Conservation (phyloP, 37 sponge, comb jelly and placozoan species). For the Sycon ciliatum region DNA sequence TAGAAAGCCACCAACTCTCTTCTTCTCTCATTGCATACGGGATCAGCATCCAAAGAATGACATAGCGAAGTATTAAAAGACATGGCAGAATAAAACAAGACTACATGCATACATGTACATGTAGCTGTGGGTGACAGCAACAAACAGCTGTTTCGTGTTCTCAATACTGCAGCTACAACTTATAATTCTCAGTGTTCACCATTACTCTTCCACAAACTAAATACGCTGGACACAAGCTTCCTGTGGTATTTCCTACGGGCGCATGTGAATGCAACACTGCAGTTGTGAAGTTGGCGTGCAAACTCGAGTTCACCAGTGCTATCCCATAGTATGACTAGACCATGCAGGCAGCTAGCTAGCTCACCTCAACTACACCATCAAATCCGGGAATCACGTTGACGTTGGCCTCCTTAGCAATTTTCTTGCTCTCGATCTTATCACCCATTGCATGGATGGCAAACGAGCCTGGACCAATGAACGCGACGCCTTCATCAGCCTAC, state of each 20-base stretch:
- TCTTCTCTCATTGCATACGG: too few species aligned
- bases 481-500: slow-evolving; percentile 47
- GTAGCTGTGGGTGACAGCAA: background rate
- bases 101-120: background rate
- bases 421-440: slow-evolving; percentile 89
- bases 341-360: background rate
- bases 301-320: too few species aligned
- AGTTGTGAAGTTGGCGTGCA: too few species aligned
- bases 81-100: too few species aligned
- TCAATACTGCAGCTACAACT: background rate
- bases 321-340: background rate
- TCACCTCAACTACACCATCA: slow-evolving; percentile 83
- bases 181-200: too few species aligned
- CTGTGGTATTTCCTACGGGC: too few species aligned
- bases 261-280: too few species aligned
- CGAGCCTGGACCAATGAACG: slow-evolving; percentile 81
- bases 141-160: background rate
- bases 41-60: too few species aligned
- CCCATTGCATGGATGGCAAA: slow-evolving; percentile 91
- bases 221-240: too few species aligned
- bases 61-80: too few species aligned
- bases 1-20: too few species aligned
- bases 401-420: slow-evolving; percentile 63
- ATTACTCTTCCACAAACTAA: too few species aligned
- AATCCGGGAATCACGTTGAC: slow-evolving; percentile 93